Conservation (phyloP, 2,888 invertebrate genomes). For the Zygogramma bicolorata region DNA sequence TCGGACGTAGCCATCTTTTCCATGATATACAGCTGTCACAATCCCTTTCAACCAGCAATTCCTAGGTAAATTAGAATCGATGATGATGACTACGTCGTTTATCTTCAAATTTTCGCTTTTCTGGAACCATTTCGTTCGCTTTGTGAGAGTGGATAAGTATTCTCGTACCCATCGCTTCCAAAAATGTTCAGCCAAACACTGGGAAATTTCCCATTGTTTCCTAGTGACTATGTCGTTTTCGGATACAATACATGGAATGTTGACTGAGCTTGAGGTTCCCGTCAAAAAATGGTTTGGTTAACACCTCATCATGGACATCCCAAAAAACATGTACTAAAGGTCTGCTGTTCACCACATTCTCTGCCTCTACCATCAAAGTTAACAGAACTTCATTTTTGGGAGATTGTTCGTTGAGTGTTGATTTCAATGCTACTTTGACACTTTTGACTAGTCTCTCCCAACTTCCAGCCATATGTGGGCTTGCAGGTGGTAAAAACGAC, state of each 20-base stretch:
- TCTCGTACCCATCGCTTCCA: neutral
- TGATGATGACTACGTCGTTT: neutral
- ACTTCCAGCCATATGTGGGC: neutral
- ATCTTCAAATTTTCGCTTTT: neutral
- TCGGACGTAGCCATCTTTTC: neutral
- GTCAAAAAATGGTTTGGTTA: neutral
- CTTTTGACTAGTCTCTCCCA: neutral
- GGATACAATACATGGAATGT: neutral
- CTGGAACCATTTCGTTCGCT: neutral
- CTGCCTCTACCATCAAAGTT: neutral
- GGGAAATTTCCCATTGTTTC: neutral
- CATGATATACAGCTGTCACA: neutral
- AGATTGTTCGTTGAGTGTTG: neutral
- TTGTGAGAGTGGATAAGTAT: neutral
- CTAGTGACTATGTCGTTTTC: neutral
- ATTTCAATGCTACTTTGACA: neutral
- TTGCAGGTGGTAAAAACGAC: neutral
- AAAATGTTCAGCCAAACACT: neutral
- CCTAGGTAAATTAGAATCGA: neutral
- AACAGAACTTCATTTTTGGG: neutral
- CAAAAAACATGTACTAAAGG: neutral
- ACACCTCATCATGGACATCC: neutral
- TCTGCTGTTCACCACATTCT: neutral
- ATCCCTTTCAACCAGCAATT: neutral
- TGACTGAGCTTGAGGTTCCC: neutral